Percentiles rank a stretch among this genome's conserved stretches.
Conservation (phyloP, 2,797 vertebrate genomes). For the Myoxocephalus aenaeus region DNA sequence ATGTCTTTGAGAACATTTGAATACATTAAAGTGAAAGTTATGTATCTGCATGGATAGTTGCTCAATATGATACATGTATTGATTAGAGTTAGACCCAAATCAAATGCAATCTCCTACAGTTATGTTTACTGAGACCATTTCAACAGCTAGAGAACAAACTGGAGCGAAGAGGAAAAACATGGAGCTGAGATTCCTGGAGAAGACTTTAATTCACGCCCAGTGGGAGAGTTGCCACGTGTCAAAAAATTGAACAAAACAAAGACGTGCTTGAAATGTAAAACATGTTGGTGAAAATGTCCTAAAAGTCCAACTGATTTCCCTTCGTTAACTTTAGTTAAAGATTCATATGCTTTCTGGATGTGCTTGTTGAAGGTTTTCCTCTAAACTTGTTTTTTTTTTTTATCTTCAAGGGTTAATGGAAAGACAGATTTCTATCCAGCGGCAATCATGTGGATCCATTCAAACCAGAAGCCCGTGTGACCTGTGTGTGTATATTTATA, state of each 20-base stretch:
- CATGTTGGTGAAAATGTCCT: not conserved
- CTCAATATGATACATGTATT: not conserved
- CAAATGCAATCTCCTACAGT: not conserved
- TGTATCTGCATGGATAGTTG: not conserved
- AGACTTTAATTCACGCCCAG: slow-evolving; percentile 23
- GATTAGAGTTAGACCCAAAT: not conserved
- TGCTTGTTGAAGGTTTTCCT: not conserved
- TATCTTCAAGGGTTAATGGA: not conserved
- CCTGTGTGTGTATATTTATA: not conserved
- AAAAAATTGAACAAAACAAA: not conserved
- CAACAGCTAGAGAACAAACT: not conserved
- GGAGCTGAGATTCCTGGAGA: not conserved
- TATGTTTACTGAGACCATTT: not conserved
- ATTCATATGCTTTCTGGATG: not conserved
- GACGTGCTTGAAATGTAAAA: not conserved
- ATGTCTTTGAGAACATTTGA: not conserved
- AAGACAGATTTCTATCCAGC: not conserved
- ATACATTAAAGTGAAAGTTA: not conserved
- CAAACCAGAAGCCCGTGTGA: not conserved
- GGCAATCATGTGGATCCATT: not conserved
- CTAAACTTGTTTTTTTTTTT: not conserved
- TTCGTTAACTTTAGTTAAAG: not conserved
- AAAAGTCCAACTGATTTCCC: not conserved
- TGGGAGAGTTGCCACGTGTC: not conserved
- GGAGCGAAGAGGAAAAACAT: not conserved